Evolutionary conservation across 2,797 vertebrate species (phyloP).

Genomic region (Peromyscus aztecus): DNA sequence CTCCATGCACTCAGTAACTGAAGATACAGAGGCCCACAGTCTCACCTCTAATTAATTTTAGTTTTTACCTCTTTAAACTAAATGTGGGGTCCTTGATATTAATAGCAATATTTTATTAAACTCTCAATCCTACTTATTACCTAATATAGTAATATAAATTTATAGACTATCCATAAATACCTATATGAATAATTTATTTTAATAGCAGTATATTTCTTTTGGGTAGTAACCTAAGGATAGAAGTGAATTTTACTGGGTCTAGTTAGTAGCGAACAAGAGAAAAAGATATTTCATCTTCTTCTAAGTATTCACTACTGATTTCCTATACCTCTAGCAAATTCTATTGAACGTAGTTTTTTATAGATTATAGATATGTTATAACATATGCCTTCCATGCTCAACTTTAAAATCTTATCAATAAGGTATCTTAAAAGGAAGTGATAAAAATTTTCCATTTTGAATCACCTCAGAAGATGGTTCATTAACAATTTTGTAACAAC

Average conservation of each 20-base stretch:
- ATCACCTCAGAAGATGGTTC: not conserved
- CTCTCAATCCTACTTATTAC: not conserved
- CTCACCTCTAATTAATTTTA: not conserved
- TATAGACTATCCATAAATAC: not conserved
- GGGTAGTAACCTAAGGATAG: not conserved
- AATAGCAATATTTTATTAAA: not conserved
- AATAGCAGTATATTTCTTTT: not conserved
- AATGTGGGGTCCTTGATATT: not conserved
- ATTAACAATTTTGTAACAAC: not conserved
- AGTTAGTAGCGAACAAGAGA: not conserved
- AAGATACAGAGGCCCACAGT: not conserved
- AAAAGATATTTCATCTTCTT: not conserved
- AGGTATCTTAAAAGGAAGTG: not conserved
- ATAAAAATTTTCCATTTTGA: not conserved
- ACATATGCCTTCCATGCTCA: not conserved
- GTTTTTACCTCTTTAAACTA: constrained; percentile 24
- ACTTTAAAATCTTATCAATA: not conserved
- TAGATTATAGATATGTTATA: not conserved
- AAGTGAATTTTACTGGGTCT: not conserved
- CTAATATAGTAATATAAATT: not conserved
- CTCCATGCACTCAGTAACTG: not conserved
- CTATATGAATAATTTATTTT: not conserved
- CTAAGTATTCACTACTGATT: not conserved
- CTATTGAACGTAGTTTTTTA: not conserved
- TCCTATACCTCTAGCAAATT: not conserved